A percentile compares a stretch with the other conserved stretches of the same genome.
Evolutionary conservation across 2,797 vertebrate genomes (phyloP).

Genomic region (Phylloscopus collybita): DNA sequence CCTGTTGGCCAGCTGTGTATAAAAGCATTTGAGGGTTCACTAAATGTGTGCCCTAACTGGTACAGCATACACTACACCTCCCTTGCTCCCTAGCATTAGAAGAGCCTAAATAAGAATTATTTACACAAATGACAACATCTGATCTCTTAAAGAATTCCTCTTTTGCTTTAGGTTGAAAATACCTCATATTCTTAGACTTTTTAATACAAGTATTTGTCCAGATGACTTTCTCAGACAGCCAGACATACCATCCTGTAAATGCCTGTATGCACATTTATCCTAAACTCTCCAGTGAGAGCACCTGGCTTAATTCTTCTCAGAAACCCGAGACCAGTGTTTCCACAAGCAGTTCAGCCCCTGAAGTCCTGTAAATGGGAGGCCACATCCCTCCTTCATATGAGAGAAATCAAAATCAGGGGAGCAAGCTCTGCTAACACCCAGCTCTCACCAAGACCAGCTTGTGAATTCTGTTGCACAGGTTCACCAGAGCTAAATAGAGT

Average conservation of each 20-base stretch:
- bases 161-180: neutral
- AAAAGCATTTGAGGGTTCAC: neutral
- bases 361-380: neutral
- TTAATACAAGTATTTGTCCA: neutral
- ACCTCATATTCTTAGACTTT: neutral
- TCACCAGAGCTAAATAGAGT: neutral
- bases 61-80: too few relatives aligned
- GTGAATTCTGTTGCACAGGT: neutral
- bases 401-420: neutral
- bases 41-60: neutral
- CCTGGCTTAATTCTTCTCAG: neutral
- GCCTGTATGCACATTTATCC: neutral
- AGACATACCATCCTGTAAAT: neutral
- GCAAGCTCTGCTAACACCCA: neutral
- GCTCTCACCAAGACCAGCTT: neutral
- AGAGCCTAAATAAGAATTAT: neutral
- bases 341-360: neutral
- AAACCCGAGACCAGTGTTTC: fast-evolving
- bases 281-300: neutral
- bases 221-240: neutral
- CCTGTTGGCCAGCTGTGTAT: neutral
- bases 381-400: neutral
- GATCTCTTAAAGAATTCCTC: neutral
- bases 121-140: neutral
- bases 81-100: neutral